Evolutionary conservation across 92 coral and sea anemone species (phyloP).

Genomic region (Phymanthus crucifer): DNA sequence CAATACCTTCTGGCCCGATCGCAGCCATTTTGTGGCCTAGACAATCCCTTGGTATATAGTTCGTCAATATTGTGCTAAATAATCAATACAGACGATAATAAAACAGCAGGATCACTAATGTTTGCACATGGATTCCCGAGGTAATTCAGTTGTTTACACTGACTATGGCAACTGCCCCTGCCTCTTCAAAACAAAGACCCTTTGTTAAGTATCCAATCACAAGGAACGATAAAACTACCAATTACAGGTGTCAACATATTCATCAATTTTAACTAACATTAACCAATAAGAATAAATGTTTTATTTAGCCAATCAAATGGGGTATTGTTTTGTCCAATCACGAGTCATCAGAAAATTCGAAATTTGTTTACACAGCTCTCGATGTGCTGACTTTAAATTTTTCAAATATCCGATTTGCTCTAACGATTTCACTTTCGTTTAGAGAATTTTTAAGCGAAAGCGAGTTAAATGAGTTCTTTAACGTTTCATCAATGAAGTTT

Average conservation of each 20-base stretch:
- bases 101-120: constrained; percentile 31
- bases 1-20: neutral
- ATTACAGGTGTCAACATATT: neutral
- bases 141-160: constrained; percentile 12
- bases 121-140: constrained; percentile 44
- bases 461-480: neutral
- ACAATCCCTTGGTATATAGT: neutral
- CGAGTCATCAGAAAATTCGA: neutral
- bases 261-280: neutral
- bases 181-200: neutral
- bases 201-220: constrained; percentile 18
- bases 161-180: constrained; percentile 5
- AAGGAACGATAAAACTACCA: neutral
- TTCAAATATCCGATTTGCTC: neutral
- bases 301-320: constrained; percentile 4
- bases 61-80: constrained; percentile 25
- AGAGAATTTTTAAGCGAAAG: neutral
- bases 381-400: neutral
- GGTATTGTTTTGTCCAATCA: neutral
- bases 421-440: neutral
- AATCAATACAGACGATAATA: constrained; percentile 26
- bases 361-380: neutral
- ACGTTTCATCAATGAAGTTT: neutral
- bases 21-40: constrained; percentile 6
- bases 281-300: neutral